A percentile compares a stretch with the other conserved stretches of the same genome.
These are phyloP conservation scores for Mythimna pallens DNA, from an alignment of 2,888 invertebrate genomes.

Conservation along the genomic window DNA sequence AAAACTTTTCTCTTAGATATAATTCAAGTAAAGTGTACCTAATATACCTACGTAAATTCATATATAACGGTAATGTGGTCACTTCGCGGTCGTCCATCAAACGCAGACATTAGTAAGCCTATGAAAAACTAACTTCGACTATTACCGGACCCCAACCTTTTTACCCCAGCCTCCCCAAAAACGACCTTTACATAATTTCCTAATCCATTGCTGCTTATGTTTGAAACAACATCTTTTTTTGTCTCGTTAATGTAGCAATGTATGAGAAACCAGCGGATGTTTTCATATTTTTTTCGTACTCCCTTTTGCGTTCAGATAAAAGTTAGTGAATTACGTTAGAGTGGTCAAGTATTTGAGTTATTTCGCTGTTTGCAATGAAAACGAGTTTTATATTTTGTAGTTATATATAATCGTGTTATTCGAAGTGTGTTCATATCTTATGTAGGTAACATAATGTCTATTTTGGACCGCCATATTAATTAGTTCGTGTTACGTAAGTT, in stretches of 20 bases:
- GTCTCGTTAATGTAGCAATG: conserved; percentile 4
- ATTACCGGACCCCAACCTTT: conserved; percentile 69
- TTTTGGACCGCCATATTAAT: neutral
- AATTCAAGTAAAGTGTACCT: conserved; percentile 39
- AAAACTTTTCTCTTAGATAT: conserved; percentile 52
- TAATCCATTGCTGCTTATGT: conserved; percentile 28
- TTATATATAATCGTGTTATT: conserved; percentile 21
- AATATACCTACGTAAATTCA: conserved; percentile 40
- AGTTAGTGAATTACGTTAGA: conserved; percentile 53
- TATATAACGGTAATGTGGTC: conserved; percentile 60
- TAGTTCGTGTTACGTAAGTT: too few relatives aligned
- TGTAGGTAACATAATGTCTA: conserved; percentile 14
- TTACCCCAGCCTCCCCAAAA: conserved; percentile 10
- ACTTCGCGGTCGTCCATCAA: conserved; percentile 73
- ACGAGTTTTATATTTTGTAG: conserved; percentile 51
- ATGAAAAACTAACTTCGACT: conserved; percentile 81
- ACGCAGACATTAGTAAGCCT: conserved; percentile 70
- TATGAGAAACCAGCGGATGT: neutral
- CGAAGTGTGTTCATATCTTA: conserved; percentile 5
- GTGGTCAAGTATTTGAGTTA: conserved; percentile 62
- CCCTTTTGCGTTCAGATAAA: conserved; percentile 34
- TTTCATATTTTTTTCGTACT: conserved; percentile 12
- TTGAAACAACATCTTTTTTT: neutral
- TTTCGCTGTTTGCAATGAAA: conserved; percentile 59
- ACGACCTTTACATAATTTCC: conserved; percentile 28